phyloP scores from a whole-genome alignment of 2,113 vertebrate genomes.

The Sclerurus mexicanus region DNA sequence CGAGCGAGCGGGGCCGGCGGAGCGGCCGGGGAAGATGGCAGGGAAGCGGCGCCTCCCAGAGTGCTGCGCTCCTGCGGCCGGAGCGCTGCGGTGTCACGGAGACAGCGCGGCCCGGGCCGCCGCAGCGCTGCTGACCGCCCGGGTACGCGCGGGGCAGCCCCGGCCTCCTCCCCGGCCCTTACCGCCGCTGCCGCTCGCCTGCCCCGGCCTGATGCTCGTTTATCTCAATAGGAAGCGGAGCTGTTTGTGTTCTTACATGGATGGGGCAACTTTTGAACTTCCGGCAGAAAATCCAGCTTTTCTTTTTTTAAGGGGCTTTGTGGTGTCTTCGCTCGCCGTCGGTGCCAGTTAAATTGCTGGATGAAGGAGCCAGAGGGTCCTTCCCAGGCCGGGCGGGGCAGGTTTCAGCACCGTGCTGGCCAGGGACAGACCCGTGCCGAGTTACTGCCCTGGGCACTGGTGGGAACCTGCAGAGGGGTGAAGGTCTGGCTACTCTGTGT shows the following conservation, averaged over 20 bases:
- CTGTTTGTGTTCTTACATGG: neutral
- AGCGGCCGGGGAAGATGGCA: neutral
- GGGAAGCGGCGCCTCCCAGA: neutral
- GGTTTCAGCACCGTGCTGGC: rapidly evolving
- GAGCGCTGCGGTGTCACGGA: neutral
- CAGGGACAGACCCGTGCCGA: rapidly evolving
- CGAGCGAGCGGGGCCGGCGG: too few relatives aligned
- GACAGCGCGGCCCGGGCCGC: neutral
- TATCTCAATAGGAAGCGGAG: neutral
- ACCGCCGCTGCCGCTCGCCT: neutral
- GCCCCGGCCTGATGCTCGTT: neutral
- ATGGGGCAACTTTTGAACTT: neutral
- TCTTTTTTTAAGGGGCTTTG: neutral
- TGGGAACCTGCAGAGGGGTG: neutral
- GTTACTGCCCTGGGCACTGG: neutral
- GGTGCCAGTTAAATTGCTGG: neutral
- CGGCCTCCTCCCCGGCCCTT: neutral
- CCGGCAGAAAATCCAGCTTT: neutral
- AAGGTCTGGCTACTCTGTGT: neutral
- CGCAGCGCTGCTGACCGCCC: neutral
- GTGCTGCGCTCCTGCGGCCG: constrained; percentile 3
- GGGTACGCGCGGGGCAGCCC: too few relatives aligned
- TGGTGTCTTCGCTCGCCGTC: neutral
- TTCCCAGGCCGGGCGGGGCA: rapidly evolving
- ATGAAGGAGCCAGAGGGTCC: neutral